These are phyloP conservation scores for Mesitornis unicolor DNA, from an alignment of 2,113 vertebrate genomes.

Conservation along the genomic window DNA sequence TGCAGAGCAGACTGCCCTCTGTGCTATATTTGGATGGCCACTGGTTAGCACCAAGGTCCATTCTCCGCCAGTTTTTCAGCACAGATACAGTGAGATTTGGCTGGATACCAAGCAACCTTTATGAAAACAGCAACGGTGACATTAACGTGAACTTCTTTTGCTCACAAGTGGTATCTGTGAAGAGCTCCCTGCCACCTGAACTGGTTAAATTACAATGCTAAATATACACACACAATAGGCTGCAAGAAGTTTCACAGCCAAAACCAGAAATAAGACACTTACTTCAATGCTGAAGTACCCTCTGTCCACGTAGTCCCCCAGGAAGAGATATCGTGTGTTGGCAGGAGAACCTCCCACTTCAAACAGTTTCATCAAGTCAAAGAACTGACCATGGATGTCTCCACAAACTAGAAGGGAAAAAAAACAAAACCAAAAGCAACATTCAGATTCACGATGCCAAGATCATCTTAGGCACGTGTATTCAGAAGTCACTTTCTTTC, in stretches of 20 bases:
- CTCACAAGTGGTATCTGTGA: not conserved
- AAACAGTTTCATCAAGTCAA: constrained; percentile 98
- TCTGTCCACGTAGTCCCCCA: constrained; percentile 99
- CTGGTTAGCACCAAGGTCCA: not conserved
- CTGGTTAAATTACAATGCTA: not conserved
- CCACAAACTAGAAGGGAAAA: constrained; percentile 87
- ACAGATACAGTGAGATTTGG: not conserved
- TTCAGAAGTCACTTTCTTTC: not conserved
- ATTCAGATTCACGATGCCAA: not conserved
- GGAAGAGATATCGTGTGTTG: constrained; percentile 97
- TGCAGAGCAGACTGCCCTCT: not conserved
- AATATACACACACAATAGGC: not conserved
- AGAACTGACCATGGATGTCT: constrained; percentile 98
- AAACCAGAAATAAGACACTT: constrained; percentile 66
- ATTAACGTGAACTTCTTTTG: not conserved
- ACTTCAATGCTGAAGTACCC: constrained; percentile 99
- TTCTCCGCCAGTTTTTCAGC: not conserved
- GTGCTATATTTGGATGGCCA: not conserved
- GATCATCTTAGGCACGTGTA: not conserved
- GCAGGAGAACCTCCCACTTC: constrained; percentile 98
- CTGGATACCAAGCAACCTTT: not conserved
- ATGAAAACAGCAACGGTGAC: not conserved
- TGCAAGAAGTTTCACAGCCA: not conserved
- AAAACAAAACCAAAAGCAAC: not conserved
- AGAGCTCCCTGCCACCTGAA: not conserved